These are phyloP conservation scores for Horisme vitalbata DNA, from an alignment of 2,888 invertebrate genomes.

Conservation along the genomic window DNA sequence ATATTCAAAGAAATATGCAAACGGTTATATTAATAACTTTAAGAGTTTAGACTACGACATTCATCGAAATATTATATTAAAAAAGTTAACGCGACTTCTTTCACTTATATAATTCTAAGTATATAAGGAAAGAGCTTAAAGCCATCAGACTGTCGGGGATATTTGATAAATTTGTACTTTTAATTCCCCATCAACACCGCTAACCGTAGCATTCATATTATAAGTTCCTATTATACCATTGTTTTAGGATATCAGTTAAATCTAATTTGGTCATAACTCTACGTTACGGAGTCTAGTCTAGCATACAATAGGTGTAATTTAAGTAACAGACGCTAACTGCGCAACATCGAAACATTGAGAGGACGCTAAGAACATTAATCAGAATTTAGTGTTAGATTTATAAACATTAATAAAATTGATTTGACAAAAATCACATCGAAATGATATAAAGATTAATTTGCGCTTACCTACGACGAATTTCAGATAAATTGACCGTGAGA, in stretches of 20 bases:
- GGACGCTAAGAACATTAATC: constrained; percentile 33
- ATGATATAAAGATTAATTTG: constrained; percentile 22
- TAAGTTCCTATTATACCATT: constrained; percentile 50
- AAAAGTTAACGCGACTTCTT: constrained; percentile 62
- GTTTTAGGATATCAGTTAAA: constrained; percentile 65
- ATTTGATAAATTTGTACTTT: constrained; percentile 80
- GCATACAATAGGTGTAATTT: constrained; percentile 62
- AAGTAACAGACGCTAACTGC: constrained; percentile 39
- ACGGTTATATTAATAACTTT: constrained; percentile 38
- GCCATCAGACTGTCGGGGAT: constrained; percentile 58
- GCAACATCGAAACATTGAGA: constrained; percentile 48
- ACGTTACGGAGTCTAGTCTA: constrained; percentile 69
- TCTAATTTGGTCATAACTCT: constrained; percentile 77
- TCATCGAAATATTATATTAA: constrained; percentile 58
- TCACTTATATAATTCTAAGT: constrained; percentile 60
- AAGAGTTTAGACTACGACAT: constrained; percentile 61
- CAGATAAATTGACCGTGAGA: too few species aligned
- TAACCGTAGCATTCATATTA: constrained; percentile 51
- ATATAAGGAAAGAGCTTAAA: constrained; percentile 68
- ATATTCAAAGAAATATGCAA: constrained; percentile 42
- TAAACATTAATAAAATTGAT: constrained; percentile 44
- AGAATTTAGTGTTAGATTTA: constrained; percentile 30
- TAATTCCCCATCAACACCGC: constrained; percentile 58
- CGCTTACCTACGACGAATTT: constrained; percentile 23
- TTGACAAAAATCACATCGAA: constrained; percentile 43